Evolutionary conservation across 2,888 invertebrate genomes (phyloP), one percentile per base, ranked within the genome.

Genomic region (Empis livida): DNA sequence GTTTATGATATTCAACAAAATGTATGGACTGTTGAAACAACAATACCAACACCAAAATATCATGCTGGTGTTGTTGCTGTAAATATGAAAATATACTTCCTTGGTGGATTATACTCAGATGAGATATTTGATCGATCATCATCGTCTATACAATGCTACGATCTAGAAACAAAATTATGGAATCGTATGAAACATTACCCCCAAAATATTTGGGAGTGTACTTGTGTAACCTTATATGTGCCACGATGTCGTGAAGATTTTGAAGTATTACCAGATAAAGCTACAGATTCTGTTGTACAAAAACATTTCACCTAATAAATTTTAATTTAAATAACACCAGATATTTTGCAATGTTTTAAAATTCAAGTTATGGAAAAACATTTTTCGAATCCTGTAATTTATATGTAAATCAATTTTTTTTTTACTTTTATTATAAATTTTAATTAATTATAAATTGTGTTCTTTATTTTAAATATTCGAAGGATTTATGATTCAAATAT

Each of bases 201-300:
- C 0, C 77, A 78, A 56, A 78, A 81, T 57, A 75, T 81, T 49
- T 84, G 83, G 83, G 83, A 83, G 59, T 82, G 82, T 56, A 75
- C 76, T 2, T 79, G 80, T 59, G 79, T 77, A 42, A 74, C 77
- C 27, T 67, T 84, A 47, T 82, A 79, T 61, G 75, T 83, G 55
- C 83, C 83, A 40, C 75, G 75, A 48, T 59, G 56, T 51, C 53
- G 61, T 14, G 60, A 60, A 44, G 59, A 61, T 44, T 40, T 51
- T n/a, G 51, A 54, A 49, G 48, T 51, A 2, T 38, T 38, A 16
- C 10, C 38, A 5, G 14, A 14, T 37, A 37, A 37, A 37, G 1
- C 15, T 9, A 37, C 8, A 8, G 23, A 27, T 27, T 27, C 23
- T 27, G 5, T 27, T 27, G 23, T 27, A 27, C 23, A 27, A 27